Evolutionary conservation across 92 coral and sea anemone genomes (phyloP).

Genomic region (Montipora capitata): DNA sequence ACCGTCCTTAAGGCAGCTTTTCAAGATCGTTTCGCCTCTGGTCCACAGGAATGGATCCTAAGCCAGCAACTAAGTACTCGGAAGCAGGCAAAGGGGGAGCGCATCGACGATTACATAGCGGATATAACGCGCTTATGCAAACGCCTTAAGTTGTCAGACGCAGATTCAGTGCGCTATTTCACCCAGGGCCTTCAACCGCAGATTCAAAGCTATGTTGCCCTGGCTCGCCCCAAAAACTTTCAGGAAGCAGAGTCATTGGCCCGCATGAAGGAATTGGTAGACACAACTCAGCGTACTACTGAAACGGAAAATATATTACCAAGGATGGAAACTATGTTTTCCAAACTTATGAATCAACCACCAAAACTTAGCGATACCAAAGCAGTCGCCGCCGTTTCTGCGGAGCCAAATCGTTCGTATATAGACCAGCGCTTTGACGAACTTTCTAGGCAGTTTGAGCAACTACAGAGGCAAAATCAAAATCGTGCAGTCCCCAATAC

Average conservation of each 20-base stretch:
- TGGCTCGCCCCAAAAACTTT: neutral
- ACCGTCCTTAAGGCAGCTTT: too few species aligned
- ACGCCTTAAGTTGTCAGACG: neutral
- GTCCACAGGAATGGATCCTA: too few species aligned
- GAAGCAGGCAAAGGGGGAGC: too few species aligned
- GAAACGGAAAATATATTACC: neutral
- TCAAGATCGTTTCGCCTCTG: too few species aligned
- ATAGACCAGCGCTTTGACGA: neutral
- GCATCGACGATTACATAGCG: neutral
- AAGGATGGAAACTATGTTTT: neutral
- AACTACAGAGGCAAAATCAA: neutral
- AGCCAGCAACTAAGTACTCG: too few species aligned
- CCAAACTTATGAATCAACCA: neutral
- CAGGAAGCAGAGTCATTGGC: slow-evolving; percentile 4
- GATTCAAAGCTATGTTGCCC: neutral
- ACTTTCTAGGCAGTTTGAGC: neutral
- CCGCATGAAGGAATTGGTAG: neutral
- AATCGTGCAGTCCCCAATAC: neutral
- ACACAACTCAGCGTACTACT: too few species aligned
- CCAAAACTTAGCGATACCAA: neutral
- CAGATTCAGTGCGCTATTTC: neutral
- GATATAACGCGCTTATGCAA: slow-evolving; percentile 9
- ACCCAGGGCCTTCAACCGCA: neutral
- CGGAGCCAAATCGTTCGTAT: neutral
- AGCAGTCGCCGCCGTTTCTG: neutral